Evolutionary conservation across 2,113 vertebrate species (phyloP), one percentile per base, ranked within the genome.

Genomic region (Vulpes lagopus): DNA sequence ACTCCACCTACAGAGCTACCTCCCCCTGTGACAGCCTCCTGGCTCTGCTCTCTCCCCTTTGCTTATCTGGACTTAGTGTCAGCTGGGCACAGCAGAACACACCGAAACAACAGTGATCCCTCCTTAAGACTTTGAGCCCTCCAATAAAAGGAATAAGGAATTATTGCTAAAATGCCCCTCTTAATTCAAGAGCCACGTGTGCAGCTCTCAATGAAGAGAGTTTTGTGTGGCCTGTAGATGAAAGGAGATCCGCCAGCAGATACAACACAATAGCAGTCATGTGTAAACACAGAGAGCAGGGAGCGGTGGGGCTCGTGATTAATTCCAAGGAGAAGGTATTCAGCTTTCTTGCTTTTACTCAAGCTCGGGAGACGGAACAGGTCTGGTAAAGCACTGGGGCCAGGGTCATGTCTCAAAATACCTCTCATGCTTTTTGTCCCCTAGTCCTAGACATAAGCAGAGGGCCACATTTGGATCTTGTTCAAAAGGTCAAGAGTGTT

Each of bases 241-340:
- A 98, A 98, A 98, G 97, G 71, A 95, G 97, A 98, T 93, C 98
- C 38, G 85, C 97, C 97, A 74, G 82, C 95, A 98, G 97, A 96
- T 92, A 96, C 94, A 97, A 95, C 97, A 97, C 78, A 95, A 96
- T 95, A 97, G 96, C 95, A 97, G 87, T 95, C 96, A 98, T 60
- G 89, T 96, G 97, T 96, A 97, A 98, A 98, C 95, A 98, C 98
- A 96, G 95, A 96, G 84, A 97, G 97, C 88, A 27, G 90, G 95
- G 95, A 97, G 97, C 97, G 87, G 94, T 89, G 95, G 76, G 82
- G 80, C 64, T 98, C 95, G 91, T 97, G 94, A 97, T 89, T 98
- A 98, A 98, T 98, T 98, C 98, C 98, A 43, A 96, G 81, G 97
- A 98, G 88, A 97, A 84, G 95, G 94, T 38, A 93, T 98, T 96